Evolutionary conservation across 1,140 invertebrate genomes (phyloP), one percentile per base, ranked within the genome.

Genomic region (Hylaeus volcanicus): DNA sequence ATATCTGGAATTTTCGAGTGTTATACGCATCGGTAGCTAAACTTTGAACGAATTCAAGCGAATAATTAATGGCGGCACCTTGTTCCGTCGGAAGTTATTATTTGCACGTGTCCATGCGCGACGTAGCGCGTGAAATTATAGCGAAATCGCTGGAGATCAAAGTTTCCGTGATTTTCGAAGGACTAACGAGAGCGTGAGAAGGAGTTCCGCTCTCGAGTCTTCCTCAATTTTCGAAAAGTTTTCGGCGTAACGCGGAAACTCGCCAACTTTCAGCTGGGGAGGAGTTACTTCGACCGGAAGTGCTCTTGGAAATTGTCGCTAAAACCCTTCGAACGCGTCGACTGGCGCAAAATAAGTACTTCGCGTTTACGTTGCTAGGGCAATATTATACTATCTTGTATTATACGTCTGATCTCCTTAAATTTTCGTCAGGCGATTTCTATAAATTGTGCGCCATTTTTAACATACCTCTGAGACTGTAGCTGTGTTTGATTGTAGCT

Each of bases 271-370:
- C 64, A 26, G 41, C 53, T 14, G 37, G 12, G 14, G 4, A 0
- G 39, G 3, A 14, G 39, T 15, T 15, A 12, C 11, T 12, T 69
- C 55, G 48, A 61, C 48, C 55, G 55, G 12, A 58, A 61, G 58
- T 58, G 45, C 61, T 51, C 51, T n/a, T 60, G 53, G 64, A 76
- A 76, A 76, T 76, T 55, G 53, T 76, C 41, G 66, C n/a, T 15
- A 51, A 37, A 68, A 37, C n/a, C 45, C 65, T 53, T 51, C 45
- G 65, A 68, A 68, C 65, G 45, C 9, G 65, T 11, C n/a, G 26
- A 37, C 65, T n/a, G 9, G n/a, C 9, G 9, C 15, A 12, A 51
- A 51, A 51, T 45, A 68, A 51, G 65, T 56, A 56, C 55, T 15
- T 56, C 12, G n/a, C 65, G 65, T 8, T 9, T 37, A 51, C 14